phyloP scores from a whole-genome alignment of 2,797 vertebrate species.

The Aeoliscus strigatus region DNA sequence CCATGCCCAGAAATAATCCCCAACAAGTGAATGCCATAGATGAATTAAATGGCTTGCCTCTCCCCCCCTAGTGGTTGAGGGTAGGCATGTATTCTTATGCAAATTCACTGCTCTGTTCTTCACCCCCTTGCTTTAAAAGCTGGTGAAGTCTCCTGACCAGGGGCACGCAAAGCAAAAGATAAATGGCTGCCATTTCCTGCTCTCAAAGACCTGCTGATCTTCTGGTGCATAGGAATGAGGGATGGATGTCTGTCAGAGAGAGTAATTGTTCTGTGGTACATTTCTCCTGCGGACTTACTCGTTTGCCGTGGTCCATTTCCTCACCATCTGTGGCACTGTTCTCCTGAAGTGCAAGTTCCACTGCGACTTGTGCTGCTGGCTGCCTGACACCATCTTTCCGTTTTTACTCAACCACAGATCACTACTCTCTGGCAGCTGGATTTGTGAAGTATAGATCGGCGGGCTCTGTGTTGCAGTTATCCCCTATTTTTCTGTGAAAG shows the following conservation, averaged over 20 bases:
- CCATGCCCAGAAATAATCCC: conserved; percentile 57
- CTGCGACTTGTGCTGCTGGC: conserved; percentile 16
- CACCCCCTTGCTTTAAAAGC: conserved; percentile 31
- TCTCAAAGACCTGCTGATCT: conserved; percentile 54
- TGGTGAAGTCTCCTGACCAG: conserved; percentile 52
- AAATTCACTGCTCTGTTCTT: conserved; percentile 51
- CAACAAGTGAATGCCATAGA: conserved; percentile 46
- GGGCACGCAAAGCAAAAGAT: conserved; percentile 55
- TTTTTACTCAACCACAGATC: conserved; percentile 8
- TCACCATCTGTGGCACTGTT: conserved; percentile 5
- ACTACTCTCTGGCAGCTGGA: conserved; percentile 5
- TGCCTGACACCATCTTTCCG: conserved; percentile 15
- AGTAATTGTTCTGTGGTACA: conserved; percentile 52
- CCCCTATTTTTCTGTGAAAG: conserved; percentile 1
- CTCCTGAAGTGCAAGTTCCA: conserved; percentile 13
- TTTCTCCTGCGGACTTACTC: conserved; percentile 32
- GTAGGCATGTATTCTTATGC: conserved; percentile 67
- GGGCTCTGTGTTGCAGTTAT: background rate
- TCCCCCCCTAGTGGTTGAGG: conserved; percentile 35
- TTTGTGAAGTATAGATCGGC: too few relatives aligned
- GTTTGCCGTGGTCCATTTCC: conserved; percentile 5
- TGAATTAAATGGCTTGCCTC: conserved; percentile 53
- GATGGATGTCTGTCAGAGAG: conserved; percentile 47
- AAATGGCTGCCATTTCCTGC: conserved; percentile 54
- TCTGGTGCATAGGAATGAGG: conserved; percentile 59